Percentiles rank a stretch among this genome's conserved stretches.
Evolutionary conservation across 2,888 invertebrate species (phyloP).

Genomic region (Mythimna albipuncta): DNA sequence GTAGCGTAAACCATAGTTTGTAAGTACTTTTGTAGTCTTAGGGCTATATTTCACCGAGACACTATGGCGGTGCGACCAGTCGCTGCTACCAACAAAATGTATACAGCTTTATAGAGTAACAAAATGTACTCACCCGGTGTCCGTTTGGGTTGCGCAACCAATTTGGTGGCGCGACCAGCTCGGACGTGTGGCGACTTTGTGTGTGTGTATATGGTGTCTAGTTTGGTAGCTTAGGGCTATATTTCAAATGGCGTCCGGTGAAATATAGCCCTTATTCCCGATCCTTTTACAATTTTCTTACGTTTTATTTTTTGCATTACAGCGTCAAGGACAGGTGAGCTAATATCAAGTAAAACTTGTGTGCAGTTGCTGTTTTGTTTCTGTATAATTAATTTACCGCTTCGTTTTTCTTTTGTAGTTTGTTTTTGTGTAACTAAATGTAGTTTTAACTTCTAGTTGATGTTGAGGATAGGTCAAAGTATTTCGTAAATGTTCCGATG

Average conservation of each 20-base stretch:
- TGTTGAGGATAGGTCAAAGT: background rate
- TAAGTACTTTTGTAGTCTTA: background rate
- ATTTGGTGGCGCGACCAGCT: too few relatives aligned
- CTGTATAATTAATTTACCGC: background rate
- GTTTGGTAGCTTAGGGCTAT: too few relatives aligned
- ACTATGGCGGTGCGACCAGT: too few relatives aligned
- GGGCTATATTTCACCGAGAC: too few relatives aligned
- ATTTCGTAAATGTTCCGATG: background rate
- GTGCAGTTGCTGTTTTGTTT: constrained; percentile 15
- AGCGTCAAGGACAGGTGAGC: constrained; percentile 38
- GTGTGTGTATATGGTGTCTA: too few relatives aligned
- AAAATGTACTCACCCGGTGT: too few relatives aligned
- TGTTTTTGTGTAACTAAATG: constrained; percentile 21
- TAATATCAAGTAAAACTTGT: constrained; percentile 17
- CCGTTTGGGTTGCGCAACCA: too few relatives aligned
- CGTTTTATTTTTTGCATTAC: constrained; percentile 27
- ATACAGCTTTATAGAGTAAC: too few relatives aligned
- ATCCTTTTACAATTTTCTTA: constrained; percentile 27
- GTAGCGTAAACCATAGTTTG: background rate
- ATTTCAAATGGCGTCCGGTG: too few relatives aligned
- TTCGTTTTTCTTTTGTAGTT: background rate
- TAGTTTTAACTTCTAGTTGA: background rate
- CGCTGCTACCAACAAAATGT: too few relatives aligned
- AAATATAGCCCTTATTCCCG: background rate
- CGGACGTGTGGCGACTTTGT: too few relatives aligned